Conservation (phyloP, 35 echinoderm and acorn worm genomes). For the Ophioderma brevispina region DNA sequence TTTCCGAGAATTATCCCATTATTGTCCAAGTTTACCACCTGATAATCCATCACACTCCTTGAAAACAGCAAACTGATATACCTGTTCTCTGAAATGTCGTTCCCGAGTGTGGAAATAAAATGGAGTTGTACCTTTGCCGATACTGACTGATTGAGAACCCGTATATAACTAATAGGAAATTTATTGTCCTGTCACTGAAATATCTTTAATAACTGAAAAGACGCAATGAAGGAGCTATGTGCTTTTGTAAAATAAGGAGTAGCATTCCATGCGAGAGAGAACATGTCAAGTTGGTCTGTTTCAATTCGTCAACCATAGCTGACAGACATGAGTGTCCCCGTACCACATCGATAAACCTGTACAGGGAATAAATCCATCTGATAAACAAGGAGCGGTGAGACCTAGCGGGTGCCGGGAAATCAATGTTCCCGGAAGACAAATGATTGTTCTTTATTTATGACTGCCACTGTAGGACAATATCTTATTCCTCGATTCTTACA, state of each 20-base stretch:
- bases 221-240: not conserved
- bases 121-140: not conserved
- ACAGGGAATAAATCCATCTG: too few relatives aligned
- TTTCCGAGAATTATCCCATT: too few relatives aligned
- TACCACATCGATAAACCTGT: too few relatives aligned
- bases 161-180: not conserved
- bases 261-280: not conserved
- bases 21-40: too few relatives aligned
- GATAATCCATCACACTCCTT: too few relatives aligned
- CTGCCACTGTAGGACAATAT: not conserved
- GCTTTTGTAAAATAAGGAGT: not conserved
- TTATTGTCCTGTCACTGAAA: not conserved
- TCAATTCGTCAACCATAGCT: not conserved
- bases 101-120: not conserved
- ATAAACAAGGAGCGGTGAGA: not conserved
- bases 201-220: not conserved
- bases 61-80: too few relatives aligned
- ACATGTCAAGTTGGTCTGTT: not conserved
- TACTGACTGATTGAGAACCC: not conserved
- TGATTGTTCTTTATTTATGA: not conserved
- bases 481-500: not conserved
- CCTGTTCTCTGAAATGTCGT: not conserved
- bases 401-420: not conserved
- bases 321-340: too few relatives aligned
- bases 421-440: not conserved